Conservation (phyloP, 1,140 invertebrate species). For the Dendroctonus ponderosae region DNA sequence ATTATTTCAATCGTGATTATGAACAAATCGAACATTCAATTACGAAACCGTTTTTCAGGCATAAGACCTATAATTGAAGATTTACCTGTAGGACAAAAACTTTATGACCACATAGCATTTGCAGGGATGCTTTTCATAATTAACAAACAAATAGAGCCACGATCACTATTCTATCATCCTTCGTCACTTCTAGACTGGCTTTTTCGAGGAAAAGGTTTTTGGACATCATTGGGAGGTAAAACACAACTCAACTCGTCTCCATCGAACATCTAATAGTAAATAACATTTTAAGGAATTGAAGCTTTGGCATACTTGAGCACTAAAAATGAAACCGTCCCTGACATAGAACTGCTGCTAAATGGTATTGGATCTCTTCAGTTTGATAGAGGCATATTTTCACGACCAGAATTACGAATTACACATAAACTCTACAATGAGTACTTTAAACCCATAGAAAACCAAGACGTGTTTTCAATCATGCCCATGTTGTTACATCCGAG, state of each 20-base stretch:
- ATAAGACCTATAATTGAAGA: slow-evolving; percentile 63
- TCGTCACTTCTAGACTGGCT: slow-evolving; percentile 10
- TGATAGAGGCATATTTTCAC: slow-evolving; percentile 37
- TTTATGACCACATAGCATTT: slow-evolving; percentile 69
- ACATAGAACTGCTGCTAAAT: slow-evolving; percentile 62
- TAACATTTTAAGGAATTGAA: slow-evolving; percentile 51
- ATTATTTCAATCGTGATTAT: no score
- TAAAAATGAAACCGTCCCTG: slow-evolving; percentile 53
- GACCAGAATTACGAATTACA: slow-evolving; percentile 25
- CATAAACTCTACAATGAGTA: slow-evolving; percentile 42
- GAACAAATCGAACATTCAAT: background rate
- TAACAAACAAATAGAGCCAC: slow-evolving; percentile 9
- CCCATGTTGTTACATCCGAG: slow-evolving; percentile 74
- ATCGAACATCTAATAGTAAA: background rate
- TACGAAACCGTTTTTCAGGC: slow-evolving; percentile 38
- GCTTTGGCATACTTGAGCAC: slow-evolving; percentile 56
- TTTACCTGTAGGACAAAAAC: slow-evolving; percentile 65
- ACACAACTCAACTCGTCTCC: background rate
- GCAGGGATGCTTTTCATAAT: slow-evolving; percentile 20
- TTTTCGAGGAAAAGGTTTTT: slow-evolving; percentile 36
- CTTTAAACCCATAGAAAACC: slow-evolving; percentile 48
- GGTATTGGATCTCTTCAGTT: slow-evolving; percentile 55
- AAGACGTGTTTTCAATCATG: slow-evolving; percentile 47
- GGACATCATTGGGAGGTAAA: slow-evolving; percentile 51
- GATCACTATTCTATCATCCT: slow-evolving; percentile 13